Conservation (phyloP, 2,888 invertebrate species). For the Apodemia mormo region DNA sequence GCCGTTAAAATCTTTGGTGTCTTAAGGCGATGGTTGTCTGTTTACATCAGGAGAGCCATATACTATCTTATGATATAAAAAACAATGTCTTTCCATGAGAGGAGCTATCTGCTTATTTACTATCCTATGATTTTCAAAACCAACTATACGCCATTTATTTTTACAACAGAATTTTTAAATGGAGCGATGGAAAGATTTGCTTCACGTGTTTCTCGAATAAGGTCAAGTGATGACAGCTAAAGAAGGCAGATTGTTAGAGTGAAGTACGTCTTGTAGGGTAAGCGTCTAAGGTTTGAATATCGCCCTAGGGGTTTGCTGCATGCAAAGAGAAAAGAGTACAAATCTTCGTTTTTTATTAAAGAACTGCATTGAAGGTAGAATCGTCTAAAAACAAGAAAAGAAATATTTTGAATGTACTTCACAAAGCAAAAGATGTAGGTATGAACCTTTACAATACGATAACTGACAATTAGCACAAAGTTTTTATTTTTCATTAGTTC, state of each 20-base stretch:
- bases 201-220: constrained; percentile 18
- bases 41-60: no score
- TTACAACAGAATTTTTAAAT: not conserved
- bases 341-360: not conserved
- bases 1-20: no score
- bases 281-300: constrained; percentile 18
- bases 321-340: constrained; percentile 1
- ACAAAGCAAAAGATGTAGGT: no score
- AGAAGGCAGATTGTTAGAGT: constrained; percentile 33
- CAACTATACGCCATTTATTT: not conserved
- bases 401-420: not conserved
- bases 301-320: constrained; percentile 4
- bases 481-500: no score
- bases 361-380: not conserved
- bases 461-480: no score
- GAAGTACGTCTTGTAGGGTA: constrained; percentile 4
- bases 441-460: no score
- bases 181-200: not conserved
- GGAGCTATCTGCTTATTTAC: not conserved
- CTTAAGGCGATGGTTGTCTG: no score
- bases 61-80: no score
- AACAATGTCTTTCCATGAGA: not conserved
- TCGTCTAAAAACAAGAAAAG: not conserved
- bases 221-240: constrained; percentile 35
- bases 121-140: not conserved